Conservation (phyloP, 2,113 vertebrate species). For the Xenopus laevis region DNA sequence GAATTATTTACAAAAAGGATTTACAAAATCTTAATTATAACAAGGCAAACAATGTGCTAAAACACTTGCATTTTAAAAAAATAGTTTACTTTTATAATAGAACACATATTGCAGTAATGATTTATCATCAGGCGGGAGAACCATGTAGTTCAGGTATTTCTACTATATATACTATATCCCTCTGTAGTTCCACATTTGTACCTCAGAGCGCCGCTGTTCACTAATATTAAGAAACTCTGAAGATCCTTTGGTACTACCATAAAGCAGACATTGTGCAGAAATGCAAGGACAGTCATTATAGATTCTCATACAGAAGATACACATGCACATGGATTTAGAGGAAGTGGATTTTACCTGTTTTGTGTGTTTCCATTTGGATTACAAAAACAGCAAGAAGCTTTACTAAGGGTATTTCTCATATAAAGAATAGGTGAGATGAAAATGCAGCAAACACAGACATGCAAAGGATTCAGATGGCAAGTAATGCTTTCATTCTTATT, state of each 20-base stretch:
- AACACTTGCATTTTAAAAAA: no score
- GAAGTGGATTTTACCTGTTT: neutral
- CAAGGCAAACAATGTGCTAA: no score
- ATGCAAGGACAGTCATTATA: neutral
- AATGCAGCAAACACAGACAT: neutral
- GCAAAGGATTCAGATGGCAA: constrained; percentile 14
- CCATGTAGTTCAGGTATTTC: no score
- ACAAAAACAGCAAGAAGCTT: neutral
- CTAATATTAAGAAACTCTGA: neutral
- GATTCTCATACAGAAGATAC: neutral
- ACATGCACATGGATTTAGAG: neutral
- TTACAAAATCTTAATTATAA: no score
- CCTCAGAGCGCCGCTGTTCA: constrained; percentile 39
- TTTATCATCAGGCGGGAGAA: no score
- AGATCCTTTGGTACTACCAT: neutral
- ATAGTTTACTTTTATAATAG: no score
- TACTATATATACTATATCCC: no score
- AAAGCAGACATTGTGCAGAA: neutral
- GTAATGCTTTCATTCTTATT: constrained; percentile 43
- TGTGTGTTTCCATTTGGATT: neutral
- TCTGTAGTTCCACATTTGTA: constrained; percentile 16
- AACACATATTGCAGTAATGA: no score
- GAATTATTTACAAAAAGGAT: no score
- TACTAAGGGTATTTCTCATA: neutral
- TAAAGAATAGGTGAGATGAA: neutral